Base-by-base conservation (phyloP, 2,113 vertebrate species). In the Isurus oxyrinchus region DNA sequence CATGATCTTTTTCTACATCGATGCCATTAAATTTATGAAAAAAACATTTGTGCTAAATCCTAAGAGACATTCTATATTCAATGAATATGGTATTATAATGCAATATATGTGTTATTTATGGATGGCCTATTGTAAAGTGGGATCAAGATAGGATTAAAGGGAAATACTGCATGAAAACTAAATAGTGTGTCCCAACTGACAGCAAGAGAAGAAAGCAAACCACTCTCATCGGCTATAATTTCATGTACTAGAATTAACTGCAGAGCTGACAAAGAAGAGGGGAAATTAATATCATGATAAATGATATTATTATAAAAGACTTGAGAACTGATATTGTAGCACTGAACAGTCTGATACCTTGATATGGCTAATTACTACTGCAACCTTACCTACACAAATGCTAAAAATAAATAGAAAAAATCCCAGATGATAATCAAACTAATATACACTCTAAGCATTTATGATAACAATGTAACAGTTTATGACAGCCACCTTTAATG, bases 251-350 rank as follows among this genome's bases (percentile, higher is more conserved):
- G 94, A 95, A 95, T 95, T 95, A 95, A 72, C 94, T 72, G 94
- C 67, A 55, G 27, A 55, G 66, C 57, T 95, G 66, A 96, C 87
- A 96, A 91, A 79, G 90, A 96, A 91, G 63, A 96, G 69, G 8
- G 95, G 86, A 93, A 90, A 96, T 96, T 95, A 69, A 95, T 91
- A 79, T 90, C 66, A 90, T 96, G 96, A 87, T 96, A 96, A 96
- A 90, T 93, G 53, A 69, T 96, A 96, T 96, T 96, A 69, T 96
- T 96, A 96, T 96, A 88, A 96, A 96, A 95, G 96, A 86, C 96
- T 96, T 96, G 95, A 86, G 96, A 96, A 96, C 59, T 96, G 84
- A 96, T 96, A 96, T 96, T 96, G 96, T 79, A 96, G 49, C 95
- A 91, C 95, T n/a, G 95, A 96, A 96, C 66, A 79, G 96, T 27